phyloP scores from a whole-genome alignment of 2,888 invertebrate genomes.

The Heteromurus nitidus region DNA sequence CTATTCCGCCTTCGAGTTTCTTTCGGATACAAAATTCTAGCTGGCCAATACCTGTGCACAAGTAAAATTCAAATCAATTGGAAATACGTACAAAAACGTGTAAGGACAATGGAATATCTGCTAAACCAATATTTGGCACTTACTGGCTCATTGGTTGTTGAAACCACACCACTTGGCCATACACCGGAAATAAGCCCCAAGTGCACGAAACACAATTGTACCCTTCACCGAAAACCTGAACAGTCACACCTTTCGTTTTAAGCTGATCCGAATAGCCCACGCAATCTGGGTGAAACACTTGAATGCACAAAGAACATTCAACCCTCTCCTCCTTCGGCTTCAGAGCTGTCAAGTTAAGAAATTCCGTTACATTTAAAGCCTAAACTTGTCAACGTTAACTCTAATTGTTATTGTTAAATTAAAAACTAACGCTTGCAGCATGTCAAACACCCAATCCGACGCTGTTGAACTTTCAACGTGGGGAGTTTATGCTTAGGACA shows the following conservation, averaged over 20 bases:
- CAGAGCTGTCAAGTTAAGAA: slow-evolving; percentile 35
- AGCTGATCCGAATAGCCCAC: slow-evolving; percentile 56
- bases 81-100: no score
- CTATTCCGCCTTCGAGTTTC: slow-evolving; percentile 43
- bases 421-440: slow-evolving; percentile 66
- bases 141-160: slow-evolving; percentile 65
- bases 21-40: slow-evolving; percentile 67
- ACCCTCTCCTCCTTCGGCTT: slow-evolving; percentile 44
- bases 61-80: no score
- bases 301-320: slow-evolving; percentile 61
- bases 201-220: slow-evolving; percentile 67
- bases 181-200: slow-evolving; percentile 69
- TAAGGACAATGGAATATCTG: no score
- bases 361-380: neutral
- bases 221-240: slow-evolving; percentile 48
- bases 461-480: slow-evolving; percentile 49
- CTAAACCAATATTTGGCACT: no score
- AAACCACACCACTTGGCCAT: slow-evolving; percentile 71
- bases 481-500: slow-evolving; percentile 68
- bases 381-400: neutral
- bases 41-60: slow-evolving; percentile 70
- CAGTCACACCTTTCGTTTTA: neutral
- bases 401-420: neutral
- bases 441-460: slow-evolving; percentile 67
- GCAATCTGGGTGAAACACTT: slow-evolving; percentile 67